A percentile compares a stretch with the other conserved stretches of the same genome.
phyloP scores from a whole-genome alignment of 2,797 vertebrate genomes.

The Sparidentex hasta region DNA sequence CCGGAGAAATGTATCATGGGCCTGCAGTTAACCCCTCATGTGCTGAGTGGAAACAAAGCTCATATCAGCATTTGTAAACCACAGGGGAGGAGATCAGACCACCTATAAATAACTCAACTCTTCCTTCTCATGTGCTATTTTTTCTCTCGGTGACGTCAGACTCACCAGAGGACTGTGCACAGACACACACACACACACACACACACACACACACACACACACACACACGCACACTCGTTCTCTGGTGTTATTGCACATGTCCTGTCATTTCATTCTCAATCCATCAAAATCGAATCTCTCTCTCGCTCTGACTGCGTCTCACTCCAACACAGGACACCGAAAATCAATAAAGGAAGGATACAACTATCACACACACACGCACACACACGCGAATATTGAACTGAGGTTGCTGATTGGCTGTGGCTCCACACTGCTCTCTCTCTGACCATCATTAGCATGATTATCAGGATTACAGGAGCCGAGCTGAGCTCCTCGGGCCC shows the following conservation, averaged over 20 bases:
- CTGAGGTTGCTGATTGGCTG: constrained; percentile 18
- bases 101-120: constrained; percentile 30
- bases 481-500: constrained; percentile 16
- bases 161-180: not conserved
- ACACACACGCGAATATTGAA: not conserved
- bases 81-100: not conserved
- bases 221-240: not conserved
- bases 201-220: too few species aligned
- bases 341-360: not conserved
- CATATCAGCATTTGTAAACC: not conserved
- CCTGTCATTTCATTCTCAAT: constrained; percentile 1
- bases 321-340: not conserved
- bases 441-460: constrained; percentile 47
- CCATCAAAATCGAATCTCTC: constrained; percentile 21
- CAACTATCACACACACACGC: not conserved
- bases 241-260: not conserved
- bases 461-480: constrained; percentile 41
- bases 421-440: not conserved
- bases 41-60: constrained; percentile 1
- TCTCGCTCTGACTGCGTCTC: not conserved
- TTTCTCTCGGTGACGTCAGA: constrained; percentile 14
- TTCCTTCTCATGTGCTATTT: constrained; percentile 24
- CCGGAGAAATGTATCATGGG: too few species aligned
- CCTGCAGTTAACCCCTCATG: not conserved
- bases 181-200: too few species aligned